These are phyloP conservation scores for Leptopilina syphax DNA, from an alignment of 2,888 invertebrate genomes.

Conservation along the genomic window DNA sequence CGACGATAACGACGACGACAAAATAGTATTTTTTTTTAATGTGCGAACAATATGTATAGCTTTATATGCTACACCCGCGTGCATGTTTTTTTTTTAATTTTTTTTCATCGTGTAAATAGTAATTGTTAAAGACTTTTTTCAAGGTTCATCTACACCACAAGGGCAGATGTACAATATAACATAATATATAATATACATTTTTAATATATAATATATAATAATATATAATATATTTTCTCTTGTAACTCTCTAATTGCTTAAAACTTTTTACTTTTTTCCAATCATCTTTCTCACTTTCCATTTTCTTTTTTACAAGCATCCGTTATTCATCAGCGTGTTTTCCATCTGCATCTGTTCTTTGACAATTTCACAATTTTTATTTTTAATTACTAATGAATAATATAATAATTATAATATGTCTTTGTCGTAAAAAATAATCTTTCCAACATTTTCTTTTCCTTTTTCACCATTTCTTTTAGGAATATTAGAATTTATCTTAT, in stretches of 20 bases:
- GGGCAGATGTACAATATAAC: conserved; percentile 63
- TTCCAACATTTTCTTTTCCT: conserved; percentile 21
- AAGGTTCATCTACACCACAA: conserved; percentile 58
- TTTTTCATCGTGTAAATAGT: conserved; percentile 46
- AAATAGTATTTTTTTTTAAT: conserved; percentile 44
- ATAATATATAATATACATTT: conserved; percentile 64
- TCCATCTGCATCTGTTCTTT: conserved; percentile 27
- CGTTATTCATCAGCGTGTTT: background rate
- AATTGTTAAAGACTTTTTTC: conserved; percentile 51
- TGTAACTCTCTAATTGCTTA: conserved; percentile 46
- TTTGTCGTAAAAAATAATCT: conserved; percentile 31
- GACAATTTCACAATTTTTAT: background rate
- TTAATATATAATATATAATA: conserved; percentile 62
- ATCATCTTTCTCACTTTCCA: background rate
- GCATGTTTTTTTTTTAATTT: conserved; percentile 28
- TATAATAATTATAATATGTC: conserved; percentile 35
- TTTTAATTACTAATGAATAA: background rate
- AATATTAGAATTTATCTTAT: background rate
- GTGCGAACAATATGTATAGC: conserved; percentile 56
- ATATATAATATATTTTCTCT: conserved; percentile 55
- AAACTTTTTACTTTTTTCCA: conserved; percentile 38
- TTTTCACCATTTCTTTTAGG: conserved; percentile 38
- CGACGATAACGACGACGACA: conserved; percentile 56
- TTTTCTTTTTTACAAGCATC: conserved; percentile 31
- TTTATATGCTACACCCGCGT: conserved; percentile 26